phyloP scores from a whole-genome alignment of 2,113 vertebrate genomes.

The Cavia aperea region DNA sequence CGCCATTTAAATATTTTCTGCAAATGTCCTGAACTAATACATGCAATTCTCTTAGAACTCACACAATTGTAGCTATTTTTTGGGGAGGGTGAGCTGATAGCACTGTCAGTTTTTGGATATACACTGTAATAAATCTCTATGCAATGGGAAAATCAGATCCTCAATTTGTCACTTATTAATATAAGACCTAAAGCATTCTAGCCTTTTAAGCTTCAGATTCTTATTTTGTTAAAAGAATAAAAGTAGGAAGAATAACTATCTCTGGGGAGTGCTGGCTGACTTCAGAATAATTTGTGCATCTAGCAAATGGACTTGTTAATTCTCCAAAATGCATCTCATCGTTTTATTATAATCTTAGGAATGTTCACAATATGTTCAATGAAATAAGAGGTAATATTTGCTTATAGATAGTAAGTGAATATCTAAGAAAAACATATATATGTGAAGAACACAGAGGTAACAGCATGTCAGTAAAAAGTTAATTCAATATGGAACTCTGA shows the following conservation, averaged over 20 bases:
- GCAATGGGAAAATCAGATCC: background rate
- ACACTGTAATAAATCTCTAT: background rate
- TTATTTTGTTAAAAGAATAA: background rate
- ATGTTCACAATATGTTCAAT: background rate
- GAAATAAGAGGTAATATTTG: background rate
- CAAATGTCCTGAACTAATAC: background rate
- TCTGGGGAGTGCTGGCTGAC: background rate
- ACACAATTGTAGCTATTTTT: background rate
- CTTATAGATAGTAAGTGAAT: background rate
- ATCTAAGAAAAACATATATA: background rate
- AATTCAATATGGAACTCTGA: background rate
- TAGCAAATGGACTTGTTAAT: background rate
- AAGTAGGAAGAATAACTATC: background rate
- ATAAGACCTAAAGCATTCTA: background rate
- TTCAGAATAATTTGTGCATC: background rate
- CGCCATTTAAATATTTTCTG: background rate
- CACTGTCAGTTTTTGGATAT: background rate
- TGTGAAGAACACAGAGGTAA: background rate
- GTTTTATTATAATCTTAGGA: slow-evolving; percentile 1
- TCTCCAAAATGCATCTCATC: background rate
- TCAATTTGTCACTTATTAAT: background rate
- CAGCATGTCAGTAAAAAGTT: background rate
- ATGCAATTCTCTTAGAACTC: background rate
- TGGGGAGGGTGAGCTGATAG: background rate
- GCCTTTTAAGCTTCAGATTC: background rate